Conservation (phyloP, 2,888 invertebrate genomes). For the Oligia latruncula region DNA sequence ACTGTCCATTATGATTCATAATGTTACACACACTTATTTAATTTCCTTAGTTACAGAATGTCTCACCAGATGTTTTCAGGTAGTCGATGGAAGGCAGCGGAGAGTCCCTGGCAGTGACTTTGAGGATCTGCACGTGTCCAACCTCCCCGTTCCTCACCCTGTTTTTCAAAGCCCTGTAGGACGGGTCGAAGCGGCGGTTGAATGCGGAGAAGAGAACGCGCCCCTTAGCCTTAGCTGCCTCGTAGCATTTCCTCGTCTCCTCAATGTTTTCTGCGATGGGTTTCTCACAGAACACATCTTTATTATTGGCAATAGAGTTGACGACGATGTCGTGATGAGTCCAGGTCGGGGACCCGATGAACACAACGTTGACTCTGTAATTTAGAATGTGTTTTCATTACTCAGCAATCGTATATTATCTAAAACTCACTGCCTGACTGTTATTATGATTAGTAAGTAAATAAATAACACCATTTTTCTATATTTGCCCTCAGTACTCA, state of each 20-base stretch:
- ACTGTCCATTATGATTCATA: no score
- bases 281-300: conserved; percentile 93
- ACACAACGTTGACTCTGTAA: conserved; percentile 77
- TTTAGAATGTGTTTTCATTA: background rate
- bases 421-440: background rate
- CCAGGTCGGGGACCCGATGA: conserved; percentile 90
- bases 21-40: background rate
- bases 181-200: conserved; percentile 92
- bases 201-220: conserved; percentile 91
- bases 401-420: background rate
- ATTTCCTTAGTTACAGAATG: conserved; percentile 7
- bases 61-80: conserved; percentile 89
- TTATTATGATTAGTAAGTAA: background rate
- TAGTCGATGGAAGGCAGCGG: conserved; percentile 91
- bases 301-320: conserved; percentile 88
- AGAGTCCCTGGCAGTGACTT: conserved; percentile 91
- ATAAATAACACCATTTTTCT: background rate
- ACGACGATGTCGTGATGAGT: conserved; percentile 90
- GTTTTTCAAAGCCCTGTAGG: conserved; percentile 86
- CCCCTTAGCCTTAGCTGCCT: conserved; percentile 88
- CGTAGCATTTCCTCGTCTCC: conserved; percentile 90
- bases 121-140: conserved; percentile 91
- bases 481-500: conserved; percentile 65
- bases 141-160: conserved; percentile 90
- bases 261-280: conserved; percentile 91